phyloP scores from a whole-genome alignment of 2,797 vertebrate genomes.

The Prunella strophiata region DNA sequence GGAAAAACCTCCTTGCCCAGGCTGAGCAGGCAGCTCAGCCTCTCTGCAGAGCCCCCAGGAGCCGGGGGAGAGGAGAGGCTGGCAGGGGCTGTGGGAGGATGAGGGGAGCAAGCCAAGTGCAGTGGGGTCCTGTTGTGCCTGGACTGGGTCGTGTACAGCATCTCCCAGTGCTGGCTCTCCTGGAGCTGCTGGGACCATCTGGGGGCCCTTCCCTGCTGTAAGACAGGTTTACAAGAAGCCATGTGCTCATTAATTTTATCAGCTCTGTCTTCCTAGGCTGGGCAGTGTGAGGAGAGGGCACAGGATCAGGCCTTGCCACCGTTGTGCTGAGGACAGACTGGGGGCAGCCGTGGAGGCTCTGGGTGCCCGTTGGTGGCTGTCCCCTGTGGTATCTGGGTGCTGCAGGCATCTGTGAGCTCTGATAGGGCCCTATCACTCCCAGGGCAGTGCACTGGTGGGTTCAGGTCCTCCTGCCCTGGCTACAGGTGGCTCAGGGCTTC shows the following conservation, averaged over 20 bases:
- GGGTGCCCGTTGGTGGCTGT: not conserved
- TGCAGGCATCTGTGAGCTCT: not conserved
- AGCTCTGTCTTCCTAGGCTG: not conserved
- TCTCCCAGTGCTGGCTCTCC: not conserved
- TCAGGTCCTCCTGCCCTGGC: not conserved
- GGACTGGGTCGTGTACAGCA: not conserved
- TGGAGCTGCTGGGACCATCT: not conserved
- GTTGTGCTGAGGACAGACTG: not conserved
- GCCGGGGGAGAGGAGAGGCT: not conserved
- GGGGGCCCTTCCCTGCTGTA: not conserved
- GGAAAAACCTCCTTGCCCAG: not conserved
- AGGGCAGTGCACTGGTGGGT: not conserved
- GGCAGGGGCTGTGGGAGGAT: not conserved
- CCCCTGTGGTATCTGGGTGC: not conserved
- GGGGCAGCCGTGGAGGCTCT: accelerated
- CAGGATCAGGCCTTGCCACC: not conserved
- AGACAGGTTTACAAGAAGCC: not conserved
- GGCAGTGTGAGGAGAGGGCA: not conserved
- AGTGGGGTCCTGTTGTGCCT: accelerated
- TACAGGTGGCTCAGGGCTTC: not conserved
- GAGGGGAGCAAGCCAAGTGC: not conserved
- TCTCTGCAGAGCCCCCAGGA: not conserved
- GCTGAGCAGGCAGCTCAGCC: accelerated
- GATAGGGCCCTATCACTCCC: not conserved
- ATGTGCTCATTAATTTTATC: not conserved